phyloP scores from a whole-genome alignment of 1,140 invertebrate genomes.

The Cyphomyrmex costatus region DNA sequence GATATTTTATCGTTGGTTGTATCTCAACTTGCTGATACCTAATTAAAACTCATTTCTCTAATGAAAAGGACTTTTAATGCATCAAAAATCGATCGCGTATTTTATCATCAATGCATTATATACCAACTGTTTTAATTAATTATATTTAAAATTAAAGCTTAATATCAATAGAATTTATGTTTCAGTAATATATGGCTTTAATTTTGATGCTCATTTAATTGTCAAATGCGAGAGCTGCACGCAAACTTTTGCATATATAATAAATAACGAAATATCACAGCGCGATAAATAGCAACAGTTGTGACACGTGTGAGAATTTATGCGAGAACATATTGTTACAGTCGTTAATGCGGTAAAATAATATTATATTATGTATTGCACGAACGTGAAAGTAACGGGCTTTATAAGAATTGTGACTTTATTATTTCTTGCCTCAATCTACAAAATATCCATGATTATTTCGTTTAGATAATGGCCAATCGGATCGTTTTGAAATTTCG shows the following conservation, averaged over 20 bases:
- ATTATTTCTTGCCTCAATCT: neutral
- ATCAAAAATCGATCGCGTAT: neutral
- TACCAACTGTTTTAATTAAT: neutral
- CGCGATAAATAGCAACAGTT: neutral
- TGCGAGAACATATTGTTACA: neutral
- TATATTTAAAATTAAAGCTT: neutral
- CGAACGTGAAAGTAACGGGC: slow-evolving; percentile 5
- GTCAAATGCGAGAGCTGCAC: neutral
- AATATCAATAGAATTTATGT: neutral
- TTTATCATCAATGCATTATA: neutral
- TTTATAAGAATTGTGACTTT: neutral
- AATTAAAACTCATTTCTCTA: too few species aligned
- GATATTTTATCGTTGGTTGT: too few species aligned
- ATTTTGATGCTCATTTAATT: slow-evolving; percentile 21
- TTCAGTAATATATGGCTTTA: neutral
- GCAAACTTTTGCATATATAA: neutral
- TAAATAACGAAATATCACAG: slow-evolving; percentile 10
- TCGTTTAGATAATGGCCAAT: neutral
- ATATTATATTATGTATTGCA: neutral
- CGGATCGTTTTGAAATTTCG: neutral
- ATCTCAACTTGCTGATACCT: too few species aligned
- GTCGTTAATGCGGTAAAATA: neutral
- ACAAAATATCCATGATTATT: neutral
- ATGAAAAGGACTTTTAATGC: neutral
- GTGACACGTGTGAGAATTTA: neutral